Evolutionary conservation across 1,140 invertebrate species (phyloP), one percentile per base, ranked within the genome.

Genomic region (Tribolium madens): DNA sequence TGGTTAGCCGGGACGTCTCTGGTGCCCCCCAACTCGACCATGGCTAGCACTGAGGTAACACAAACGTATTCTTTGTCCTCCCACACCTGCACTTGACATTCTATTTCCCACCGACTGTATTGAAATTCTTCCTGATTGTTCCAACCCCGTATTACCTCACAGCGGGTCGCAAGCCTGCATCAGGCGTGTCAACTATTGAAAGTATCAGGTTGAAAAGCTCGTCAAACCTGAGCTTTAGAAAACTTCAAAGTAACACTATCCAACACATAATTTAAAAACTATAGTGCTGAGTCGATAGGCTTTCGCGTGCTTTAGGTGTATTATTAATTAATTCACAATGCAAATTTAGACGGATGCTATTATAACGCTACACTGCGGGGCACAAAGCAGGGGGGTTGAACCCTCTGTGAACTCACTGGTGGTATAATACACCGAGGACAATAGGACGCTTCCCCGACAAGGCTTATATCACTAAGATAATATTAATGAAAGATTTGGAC

Each of bases 1-100:
- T 90, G 90, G 88, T 87, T 92, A 77, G 91, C 90, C 81, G 88
- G 88, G 52, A 87, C 89, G 81, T 87, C 83, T 48, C 81, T 83
- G 80, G 79, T 80, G 71, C 80, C 84, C 77, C 68, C 72, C 64
- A 82, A 81, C 69, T 75, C 82, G 71, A 81, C 77, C 72, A 31
- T 81, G 78, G 79, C 78, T 83, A 77, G 79, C 75, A 77, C 77
- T 76, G 79, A 84, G 78, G 85, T 86, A 81, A 84, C 10, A 36
- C 10, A 5, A 36, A 10, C n/a, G n/a, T 2, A 42, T 42, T 42
- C 36, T 42, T 42, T 64, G 57, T 31, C n/a, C 6, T 68, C n/a
- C 7, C 42, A 13, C 73, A 71, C 26, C 73, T 78, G 73, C 42
- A 76, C 31, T 68, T 76, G 70, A 77, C 76, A 77, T 53, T 48